These are phyloP conservation scores for Sclerodermus sp. DNA, from an alignment of 2,888 invertebrate species.

Conservation along the genomic window DNA sequence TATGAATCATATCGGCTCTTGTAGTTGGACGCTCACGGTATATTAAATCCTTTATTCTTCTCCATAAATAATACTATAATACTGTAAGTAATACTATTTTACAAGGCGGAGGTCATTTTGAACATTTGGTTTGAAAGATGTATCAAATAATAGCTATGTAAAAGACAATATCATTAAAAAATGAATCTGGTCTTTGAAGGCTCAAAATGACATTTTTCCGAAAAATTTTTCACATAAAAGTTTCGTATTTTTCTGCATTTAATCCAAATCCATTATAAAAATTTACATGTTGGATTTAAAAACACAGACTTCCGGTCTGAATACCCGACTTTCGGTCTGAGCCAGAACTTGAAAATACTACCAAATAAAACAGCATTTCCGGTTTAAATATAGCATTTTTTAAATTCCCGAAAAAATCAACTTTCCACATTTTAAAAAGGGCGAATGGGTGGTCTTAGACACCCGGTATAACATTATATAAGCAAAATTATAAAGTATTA, in stretches of 20 bases:
- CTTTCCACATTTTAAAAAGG: background rate
- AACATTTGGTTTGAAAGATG: background rate
- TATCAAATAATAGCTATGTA: too few relatives aligned
- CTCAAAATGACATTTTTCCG: too few relatives aligned
- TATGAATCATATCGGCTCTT: constrained; percentile 16
- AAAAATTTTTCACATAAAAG: background rate
- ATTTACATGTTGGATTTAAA: too few relatives aligned
- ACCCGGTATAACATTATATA: background rate
- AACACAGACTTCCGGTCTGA: too few relatives aligned
- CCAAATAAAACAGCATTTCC: too few relatives aligned
- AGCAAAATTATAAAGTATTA: too few relatives aligned
- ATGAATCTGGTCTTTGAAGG: too few relatives aligned
- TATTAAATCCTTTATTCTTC: constrained; percentile 17
- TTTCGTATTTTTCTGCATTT: background rate
- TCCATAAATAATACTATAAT: constrained; percentile 16
- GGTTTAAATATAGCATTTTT: too few relatives aligned
- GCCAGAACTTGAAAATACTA: too few relatives aligned
- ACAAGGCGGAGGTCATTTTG: background rate
- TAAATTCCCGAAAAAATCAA: background rate
- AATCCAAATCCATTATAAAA: too few relatives aligned
- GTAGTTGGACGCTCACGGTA: constrained; percentile 17
- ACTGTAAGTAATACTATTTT: background rate
- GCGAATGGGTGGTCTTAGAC: background rate
- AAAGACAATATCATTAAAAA: too few relatives aligned
- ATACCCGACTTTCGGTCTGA: too few relatives aligned